Conservation (phyloP, 2,113 vertebrate genomes). For the Sphyrna mokarran region DNA sequence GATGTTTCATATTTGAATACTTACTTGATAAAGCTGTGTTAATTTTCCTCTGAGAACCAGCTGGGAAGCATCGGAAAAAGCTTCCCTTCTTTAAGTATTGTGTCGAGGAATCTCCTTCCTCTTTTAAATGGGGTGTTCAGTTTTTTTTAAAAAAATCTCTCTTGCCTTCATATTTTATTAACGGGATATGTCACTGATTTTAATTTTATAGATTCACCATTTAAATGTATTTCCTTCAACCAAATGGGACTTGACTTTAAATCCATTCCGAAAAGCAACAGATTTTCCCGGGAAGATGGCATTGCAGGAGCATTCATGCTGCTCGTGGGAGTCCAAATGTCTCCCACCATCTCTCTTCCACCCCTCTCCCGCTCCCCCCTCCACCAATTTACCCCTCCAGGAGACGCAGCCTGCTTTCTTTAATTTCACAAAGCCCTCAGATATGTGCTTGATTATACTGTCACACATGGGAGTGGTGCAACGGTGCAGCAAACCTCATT, state of each 20-base stretch:
- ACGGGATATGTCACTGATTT: background rate
- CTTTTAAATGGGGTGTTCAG: background rate
- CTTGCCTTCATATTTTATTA: background rate
- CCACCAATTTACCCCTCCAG: background rate
- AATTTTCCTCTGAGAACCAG: background rate
- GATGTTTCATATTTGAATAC: background rate
- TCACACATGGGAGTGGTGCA: background rate
- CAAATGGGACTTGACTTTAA: background rate
- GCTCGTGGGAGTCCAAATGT: background rate
- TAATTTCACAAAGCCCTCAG: background rate
- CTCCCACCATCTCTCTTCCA: background rate
- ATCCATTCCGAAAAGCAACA: background rate
- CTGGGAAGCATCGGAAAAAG: background rate
- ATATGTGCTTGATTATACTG: background rate
- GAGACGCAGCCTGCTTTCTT: background rate
- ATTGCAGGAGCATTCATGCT: background rate
- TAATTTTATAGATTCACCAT: background rate
- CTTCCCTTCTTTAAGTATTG: background rate
- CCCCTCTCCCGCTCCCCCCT: background rate
- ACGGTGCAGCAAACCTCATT: background rate
- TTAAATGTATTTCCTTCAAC: background rate
- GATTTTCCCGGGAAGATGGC: background rate
- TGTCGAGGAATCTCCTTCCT: background rate
- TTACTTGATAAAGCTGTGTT: background rate
- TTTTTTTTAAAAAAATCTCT: background rate